These are phyloP conservation scores for Dermolepida albohirtum DNA, from an alignment of 2,888 invertebrate genomes.

Conservation along the genomic window DNA sequence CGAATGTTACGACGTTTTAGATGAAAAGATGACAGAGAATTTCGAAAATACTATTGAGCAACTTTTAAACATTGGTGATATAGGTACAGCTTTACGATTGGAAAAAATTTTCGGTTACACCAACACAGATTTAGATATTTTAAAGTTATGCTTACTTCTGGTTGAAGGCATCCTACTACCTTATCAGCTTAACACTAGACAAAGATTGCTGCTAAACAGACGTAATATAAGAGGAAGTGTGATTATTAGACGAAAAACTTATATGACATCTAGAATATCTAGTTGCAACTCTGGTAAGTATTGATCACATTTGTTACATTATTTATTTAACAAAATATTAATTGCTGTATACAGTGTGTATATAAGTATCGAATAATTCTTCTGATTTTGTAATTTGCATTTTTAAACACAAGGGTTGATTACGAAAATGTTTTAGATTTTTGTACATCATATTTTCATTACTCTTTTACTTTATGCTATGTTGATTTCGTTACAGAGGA, in stretches of 20 bases:
- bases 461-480: too few species aligned
- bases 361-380: too few species aligned
- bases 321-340: not conserved
- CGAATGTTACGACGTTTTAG: constrained; percentile 52
- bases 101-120: constrained; percentile 68
- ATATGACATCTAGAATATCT: constrained; percentile 56
- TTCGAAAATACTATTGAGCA: constrained; percentile 68
- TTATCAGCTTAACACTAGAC: constrained; percentile 73
- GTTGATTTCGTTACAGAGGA: too few species aligned
- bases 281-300: constrained; percentile 56
- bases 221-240: constrained; percentile 54
- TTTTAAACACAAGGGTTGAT: too few species aligned
- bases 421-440: too few species aligned
- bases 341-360: too few species aligned
- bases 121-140: constrained; percentile 69
- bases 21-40: constrained; percentile 63
- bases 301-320: constrained; percentile 51
- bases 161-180: constrained; percentile 74
- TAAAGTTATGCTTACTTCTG: constrained; percentile 72
- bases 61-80: constrained; percentile 69
- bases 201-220: constrained; percentile 69
- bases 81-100: constrained; percentile 73
- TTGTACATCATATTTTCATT: too few species aligned
- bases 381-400: too few species aligned
- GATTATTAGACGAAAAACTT: constrained; percentile 62